Percentiles rank a stretch among this genome's conserved stretches.
phyloP scores from a whole-genome alignment of 2,888 invertebrate species.

The Uloborus plumipes region DNA sequence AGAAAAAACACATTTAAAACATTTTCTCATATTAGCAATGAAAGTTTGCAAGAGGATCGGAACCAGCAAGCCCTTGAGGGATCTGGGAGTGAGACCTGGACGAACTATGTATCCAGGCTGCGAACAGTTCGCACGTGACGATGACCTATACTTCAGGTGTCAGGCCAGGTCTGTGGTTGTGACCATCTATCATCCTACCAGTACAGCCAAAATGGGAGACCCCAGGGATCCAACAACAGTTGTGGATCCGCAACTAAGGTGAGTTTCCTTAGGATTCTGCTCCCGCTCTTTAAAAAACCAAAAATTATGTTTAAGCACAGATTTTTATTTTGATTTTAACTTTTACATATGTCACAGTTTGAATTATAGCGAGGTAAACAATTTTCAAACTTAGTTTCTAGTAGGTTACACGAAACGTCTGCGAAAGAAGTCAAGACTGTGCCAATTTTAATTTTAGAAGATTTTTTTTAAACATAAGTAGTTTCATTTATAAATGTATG shows the following conservation, averaged over 20 bases:
- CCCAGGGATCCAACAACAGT: constrained; percentile 30
- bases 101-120: constrained; percentile 27
- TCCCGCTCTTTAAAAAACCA: too few relatives aligned
- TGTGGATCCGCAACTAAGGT: constrained; percentile 43
- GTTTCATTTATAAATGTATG: too few relatives aligned
- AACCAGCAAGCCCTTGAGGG: constrained; percentile 17
- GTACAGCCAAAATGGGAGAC: constrained; percentile 35
- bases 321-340: too few relatives aligned
- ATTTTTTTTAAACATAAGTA: too few relatives aligned
- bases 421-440: too few relatives aligned
- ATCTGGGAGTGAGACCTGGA: constrained; percentile 19
- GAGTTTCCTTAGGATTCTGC: neutral
- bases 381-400: too few relatives aligned
- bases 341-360: too few relatives aligned
- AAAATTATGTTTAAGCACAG: too few relatives aligned
- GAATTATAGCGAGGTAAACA: too few relatives aligned
- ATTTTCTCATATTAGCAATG: constrained; percentile 10
- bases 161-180: constrained; percentile 7
- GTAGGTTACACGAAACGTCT: too few relatives aligned
- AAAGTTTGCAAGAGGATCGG: constrained; percentile 31
- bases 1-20: too few relatives aligned
- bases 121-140: constrained; percentile 3
- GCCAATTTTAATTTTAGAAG: too few relatives aligned
- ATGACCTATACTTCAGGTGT: constrained; percentile 26
- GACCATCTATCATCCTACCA: constrained; percentile 13